These are phyloP conservation scores for Ochropleura leucogaster DNA, from an alignment of 2,888 invertebrate species.

Conservation along the genomic window DNA sequence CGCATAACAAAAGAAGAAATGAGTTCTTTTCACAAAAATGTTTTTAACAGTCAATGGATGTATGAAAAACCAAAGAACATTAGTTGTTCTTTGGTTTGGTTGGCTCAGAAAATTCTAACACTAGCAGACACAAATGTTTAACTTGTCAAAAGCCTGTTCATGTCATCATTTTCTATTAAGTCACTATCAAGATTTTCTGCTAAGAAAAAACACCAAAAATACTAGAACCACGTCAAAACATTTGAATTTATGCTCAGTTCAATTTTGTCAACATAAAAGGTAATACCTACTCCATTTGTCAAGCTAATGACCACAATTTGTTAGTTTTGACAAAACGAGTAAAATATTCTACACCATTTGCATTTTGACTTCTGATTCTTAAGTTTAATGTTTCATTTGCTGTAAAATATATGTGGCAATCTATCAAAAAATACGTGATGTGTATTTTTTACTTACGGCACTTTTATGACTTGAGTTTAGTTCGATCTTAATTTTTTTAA, in stretches of 20 bases:
- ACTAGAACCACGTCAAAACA: slow-evolving; percentile 27
- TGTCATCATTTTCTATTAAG: neutral
- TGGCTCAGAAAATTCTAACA: neutral
- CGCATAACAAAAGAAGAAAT: neutral
- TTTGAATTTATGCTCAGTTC: slow-evolving; percentile 29
- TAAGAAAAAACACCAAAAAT: slow-evolving; percentile 8
- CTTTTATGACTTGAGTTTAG: slow-evolving; percentile 2
- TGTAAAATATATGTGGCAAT: slow-evolving; percentile 44
- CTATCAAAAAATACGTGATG: slow-evolving; percentile 38
- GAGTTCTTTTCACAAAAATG: neutral
- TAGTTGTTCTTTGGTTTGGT: too few relatives aligned
- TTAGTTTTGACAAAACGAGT: slow-evolving; percentile 53
- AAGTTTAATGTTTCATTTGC: slow-evolving; percentile 44
- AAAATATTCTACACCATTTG: slow-evolving; percentile 55
- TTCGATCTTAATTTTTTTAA: slow-evolving; percentile 5
- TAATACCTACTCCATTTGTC: slow-evolving; percentile 55
- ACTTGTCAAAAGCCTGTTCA: neutral
- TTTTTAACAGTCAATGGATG: neutral
- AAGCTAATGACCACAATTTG: slow-evolving; percentile 57
- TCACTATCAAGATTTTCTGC: neutral
- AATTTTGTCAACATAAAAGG: slow-evolving; percentile 36
- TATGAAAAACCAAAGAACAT: neutral
- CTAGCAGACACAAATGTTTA: neutral
- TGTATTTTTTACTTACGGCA: neutral
- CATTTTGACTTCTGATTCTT: slow-evolving; percentile 52